Evolutionary conservation across 2,113 vertebrate genomes (phyloP), one percentile per base, ranked within the genome.

Genomic region (Pseudolaguvia tuberculata): DNA sequence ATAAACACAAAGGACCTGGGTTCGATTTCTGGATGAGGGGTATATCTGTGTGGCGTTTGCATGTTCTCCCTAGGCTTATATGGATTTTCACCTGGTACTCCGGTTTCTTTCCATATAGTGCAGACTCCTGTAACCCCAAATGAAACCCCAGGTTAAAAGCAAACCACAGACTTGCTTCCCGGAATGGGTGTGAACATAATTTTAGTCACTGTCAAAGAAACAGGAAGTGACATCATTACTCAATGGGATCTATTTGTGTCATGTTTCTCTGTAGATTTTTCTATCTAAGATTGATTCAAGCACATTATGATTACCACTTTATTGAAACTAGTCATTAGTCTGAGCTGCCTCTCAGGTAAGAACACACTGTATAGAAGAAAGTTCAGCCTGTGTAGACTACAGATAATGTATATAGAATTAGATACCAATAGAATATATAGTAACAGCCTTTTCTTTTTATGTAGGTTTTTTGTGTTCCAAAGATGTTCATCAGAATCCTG

Each of bases 401-500:
- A 45, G 31, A 21, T 62, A 10, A 62, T 35, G 31, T 35, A 3
- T 35, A 4, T 35, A 6, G 31, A 35, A 4, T 35, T 35, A 35
- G 31, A 35, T 6, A 35, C 6, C 31, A 4, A 35, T 35, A 35
- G 3, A 35, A 35, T 35, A 35, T 35, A 35, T 6, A 35, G 31
- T 35, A 35, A 35, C 31, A 3, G 31, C 31, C 3, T 35, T 53
- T 11, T 14, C 18, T n/a, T 61, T 65, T 29, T 23, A 6, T 35
- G n/a, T n/a, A 81, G 79, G 47, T 67, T 39, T 9, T 31, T 35
- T 67, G 18, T 14, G 66, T 15, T 76, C 66, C 48, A 25, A 48
- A 52, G 29, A 72, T 15, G 74, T 83, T n/a, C 13, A 63, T 47
- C 82, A 83, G 20, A 35, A 29, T 20, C 79, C 77, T 57, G 52